Conservation (phyloP, 2,113 vertebrate genomes). For the Malaclemys terrapin region DNA sequence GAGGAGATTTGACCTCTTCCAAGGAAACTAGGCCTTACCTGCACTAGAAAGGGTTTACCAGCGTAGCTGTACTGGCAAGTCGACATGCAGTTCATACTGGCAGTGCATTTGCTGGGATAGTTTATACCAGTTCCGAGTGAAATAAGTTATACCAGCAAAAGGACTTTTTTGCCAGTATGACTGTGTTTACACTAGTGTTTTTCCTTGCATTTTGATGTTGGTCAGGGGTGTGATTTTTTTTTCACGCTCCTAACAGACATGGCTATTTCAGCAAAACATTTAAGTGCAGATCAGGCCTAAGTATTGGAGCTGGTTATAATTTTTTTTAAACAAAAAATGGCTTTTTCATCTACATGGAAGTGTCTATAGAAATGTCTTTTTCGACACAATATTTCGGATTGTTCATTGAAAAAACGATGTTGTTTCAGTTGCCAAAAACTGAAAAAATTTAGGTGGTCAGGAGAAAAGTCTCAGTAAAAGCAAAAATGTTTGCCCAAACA, state of each 20-base stretch:
- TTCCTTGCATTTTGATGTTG: neutral
- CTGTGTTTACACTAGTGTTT: neutral
- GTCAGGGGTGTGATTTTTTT: neutral
- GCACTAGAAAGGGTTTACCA: neutral
- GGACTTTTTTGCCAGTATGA: neutral
- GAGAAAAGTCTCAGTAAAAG: neutral
- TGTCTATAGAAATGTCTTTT: neutral
- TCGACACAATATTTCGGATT: neutral
- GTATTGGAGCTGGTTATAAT: neutral
- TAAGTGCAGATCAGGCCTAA: neutral
- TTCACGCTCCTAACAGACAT: neutral
- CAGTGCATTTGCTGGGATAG: neutral
- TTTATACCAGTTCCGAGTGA: neutral
- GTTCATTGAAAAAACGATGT: neutral
- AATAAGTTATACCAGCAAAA: neutral
- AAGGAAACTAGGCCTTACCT: neutral
- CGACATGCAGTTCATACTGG: neutral
- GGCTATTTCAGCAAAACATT: neutral
- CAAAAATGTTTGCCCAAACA: neutral
- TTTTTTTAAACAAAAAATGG: neutral
- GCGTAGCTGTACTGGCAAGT: neutral
- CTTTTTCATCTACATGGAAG: neutral
- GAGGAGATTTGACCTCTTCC: neutral
- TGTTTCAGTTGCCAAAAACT: neutral
- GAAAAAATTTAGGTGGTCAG: neutral